phyloP scores from a whole-genome alignment of 2,888 invertebrate genomes.

The Eupithecia insigniata region DNA sequence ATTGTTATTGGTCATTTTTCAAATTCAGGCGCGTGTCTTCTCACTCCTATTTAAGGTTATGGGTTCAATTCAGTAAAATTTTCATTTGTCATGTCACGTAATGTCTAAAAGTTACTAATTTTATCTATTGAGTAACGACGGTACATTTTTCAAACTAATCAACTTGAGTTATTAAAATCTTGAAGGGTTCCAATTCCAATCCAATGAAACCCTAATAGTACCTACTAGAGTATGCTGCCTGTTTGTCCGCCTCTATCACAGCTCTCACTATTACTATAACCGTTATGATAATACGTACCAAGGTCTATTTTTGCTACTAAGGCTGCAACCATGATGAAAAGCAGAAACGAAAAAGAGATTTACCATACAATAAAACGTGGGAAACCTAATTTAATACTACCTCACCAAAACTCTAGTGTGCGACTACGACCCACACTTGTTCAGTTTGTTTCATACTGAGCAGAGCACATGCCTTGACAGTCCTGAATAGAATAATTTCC shows the following conservation, averaged over 20 bases:
- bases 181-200: not conserved
- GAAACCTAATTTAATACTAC: not conserved
- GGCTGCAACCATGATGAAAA: not conserved
- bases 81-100: not conserved
- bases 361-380: not conserved
- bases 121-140: not conserved
- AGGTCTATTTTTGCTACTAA: not conserved
- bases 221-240: not conserved
- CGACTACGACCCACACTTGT: not conserved
- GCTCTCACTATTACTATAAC: not conserved
- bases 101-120: not conserved
- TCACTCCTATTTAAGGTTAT: not conserved
- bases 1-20: slow-evolving; percentile 15
- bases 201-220: not conserved
- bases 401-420: not conserved
- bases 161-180: not conserved
- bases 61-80: not conserved
- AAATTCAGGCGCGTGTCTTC: not conserved
- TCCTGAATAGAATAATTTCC: not conserved
- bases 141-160: not conserved
- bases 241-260: not conserved
- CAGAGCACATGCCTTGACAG: not conserved
- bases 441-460: not conserved
- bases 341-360: not conserved
- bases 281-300: not conserved